Conservation (phyloP, 2,888 invertebrate species). For the Cerastoderma edule region DNA sequence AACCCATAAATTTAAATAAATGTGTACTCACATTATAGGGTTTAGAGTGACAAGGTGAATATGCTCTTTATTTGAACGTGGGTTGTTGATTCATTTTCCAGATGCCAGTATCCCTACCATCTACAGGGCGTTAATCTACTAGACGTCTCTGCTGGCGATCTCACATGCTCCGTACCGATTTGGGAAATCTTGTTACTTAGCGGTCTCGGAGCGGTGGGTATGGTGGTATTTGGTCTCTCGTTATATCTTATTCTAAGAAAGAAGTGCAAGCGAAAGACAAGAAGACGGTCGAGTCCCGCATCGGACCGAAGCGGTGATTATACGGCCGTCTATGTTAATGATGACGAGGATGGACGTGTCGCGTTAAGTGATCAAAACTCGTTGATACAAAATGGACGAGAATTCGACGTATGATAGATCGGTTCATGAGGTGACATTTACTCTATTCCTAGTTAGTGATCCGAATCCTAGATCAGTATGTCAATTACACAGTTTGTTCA, state of each 20-base stretch:
- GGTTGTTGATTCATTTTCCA: constrained; percentile 10
- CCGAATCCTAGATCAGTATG: no score
- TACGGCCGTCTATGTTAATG: constrained; percentile 50
- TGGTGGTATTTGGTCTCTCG: constrained; percentile 1
- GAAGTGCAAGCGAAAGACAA: constrained; percentile 16
- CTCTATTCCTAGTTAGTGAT: no score
- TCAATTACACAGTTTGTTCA: no score
- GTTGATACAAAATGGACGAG: constrained; percentile 22
- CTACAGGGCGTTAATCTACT: constrained; percentile 24
- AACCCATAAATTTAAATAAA: background rate
- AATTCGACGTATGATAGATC: constrained; percentile 48
- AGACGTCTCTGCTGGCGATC: constrained; percentile 4
- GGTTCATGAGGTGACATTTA: no score
- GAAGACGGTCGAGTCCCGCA: constrained; percentile 2
- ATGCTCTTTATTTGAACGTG: background rate
- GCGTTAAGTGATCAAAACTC: constrained; percentile 34
- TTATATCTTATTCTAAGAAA: constrained; percentile 3
- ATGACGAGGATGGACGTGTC: constrained; percentile 35
- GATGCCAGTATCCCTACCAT: constrained; percentile 25
- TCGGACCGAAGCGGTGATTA: constrained; percentile 39
- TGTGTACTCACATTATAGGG: background rate
- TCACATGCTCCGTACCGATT: constrained; percentile 23
- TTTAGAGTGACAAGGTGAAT: background rate
- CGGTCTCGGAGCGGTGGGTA: constrained; percentile 6
- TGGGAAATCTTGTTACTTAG: constrained; percentile 16